These are phyloP conservation scores for Drosophila takahashii DNA, from an alignment of 1,140 invertebrate species.

Conservation along the genomic window DNA sequence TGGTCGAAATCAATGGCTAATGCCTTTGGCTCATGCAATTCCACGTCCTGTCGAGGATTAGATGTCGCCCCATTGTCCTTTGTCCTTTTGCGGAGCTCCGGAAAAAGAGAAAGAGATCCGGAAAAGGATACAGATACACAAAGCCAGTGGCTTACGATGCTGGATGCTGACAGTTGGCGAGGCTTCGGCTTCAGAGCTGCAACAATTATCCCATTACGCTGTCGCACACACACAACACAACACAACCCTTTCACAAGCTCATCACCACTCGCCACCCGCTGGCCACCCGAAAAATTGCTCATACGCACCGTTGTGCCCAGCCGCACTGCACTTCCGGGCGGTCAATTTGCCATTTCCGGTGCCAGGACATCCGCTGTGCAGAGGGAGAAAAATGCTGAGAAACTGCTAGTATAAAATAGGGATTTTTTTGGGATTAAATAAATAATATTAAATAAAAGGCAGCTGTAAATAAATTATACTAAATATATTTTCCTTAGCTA, in stretches of 20 bases:
- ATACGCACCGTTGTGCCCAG: conserved; percentile 69
- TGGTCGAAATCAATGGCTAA: conserved; percentile 78
- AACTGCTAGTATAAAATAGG: not conserved
- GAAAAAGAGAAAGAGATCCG: conserved; percentile 3
- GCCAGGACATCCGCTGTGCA: conserved; percentile 16
- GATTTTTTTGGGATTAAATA: too few species aligned
- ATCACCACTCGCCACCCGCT: conserved; percentile 56
- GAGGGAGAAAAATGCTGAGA: not conserved
- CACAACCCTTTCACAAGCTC: conserved; percentile 54
- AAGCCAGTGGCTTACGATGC: not conserved
- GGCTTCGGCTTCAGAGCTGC: conserved; percentile 44
- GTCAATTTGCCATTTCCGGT: conserved; percentile 82
- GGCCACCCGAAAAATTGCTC: conserved; percentile 46
- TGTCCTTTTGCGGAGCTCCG: conserved; percentile 10
- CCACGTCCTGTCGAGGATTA: conserved; percentile 63
- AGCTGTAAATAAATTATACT: not conserved
- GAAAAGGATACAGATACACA: conserved; percentile 15
- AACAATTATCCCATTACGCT: conserved; percentile 79
- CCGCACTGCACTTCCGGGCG: conserved; percentile 71
- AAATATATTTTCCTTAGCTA: too few species aligned
- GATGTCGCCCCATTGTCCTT: conserved; percentile 28
- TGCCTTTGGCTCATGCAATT: conserved; percentile 75
- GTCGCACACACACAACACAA: too few species aligned
- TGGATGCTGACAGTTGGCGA: conserved; percentile 50
- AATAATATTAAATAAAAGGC: not conserved